Conservation (phyloP, 2,888 invertebrate species). For the Machimus atricapillus region DNA sequence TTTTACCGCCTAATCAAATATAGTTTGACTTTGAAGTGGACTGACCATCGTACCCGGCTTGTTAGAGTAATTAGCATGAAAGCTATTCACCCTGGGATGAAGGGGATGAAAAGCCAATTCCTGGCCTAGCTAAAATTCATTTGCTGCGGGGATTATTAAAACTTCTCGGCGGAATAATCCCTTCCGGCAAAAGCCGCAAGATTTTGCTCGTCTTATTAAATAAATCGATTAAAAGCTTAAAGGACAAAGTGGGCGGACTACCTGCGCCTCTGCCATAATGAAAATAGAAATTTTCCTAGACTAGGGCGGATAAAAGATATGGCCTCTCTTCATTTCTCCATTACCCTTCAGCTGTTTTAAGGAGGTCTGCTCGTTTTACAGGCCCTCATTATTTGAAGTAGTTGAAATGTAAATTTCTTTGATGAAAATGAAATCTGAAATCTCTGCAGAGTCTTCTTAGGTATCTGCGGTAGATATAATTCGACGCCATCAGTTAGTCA, state of each 20-base stretch:
- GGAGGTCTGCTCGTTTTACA: neutral
- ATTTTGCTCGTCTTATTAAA: neutral
- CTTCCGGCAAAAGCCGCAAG: neutral
- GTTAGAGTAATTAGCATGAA: neutral
- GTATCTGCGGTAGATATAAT: neutral
- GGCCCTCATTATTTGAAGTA: conserved; percentile 11
- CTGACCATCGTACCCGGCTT: neutral
- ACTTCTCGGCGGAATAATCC: neutral
- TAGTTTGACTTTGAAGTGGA: neutral
- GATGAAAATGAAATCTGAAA: conserved; percentile 27
- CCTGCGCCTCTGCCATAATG: neutral
- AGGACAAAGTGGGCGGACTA: neutral
- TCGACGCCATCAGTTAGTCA: neutral
- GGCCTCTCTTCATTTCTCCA: neutral
- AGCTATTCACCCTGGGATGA: neutral
- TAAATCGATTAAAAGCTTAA: neutral
- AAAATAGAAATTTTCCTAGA: neutral
- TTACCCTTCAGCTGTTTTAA: conserved; percentile 8
- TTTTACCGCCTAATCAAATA: neutral
- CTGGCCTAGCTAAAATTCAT: neutral
- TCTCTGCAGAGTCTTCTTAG: neutral
- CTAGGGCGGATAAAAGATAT: conserved; percentile 3
- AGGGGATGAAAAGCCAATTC: neutral
- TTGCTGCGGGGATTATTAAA: neutral
- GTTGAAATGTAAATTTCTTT: conserved; percentile 29